Evolutionary conservation across 2,113 vertebrate genomes (phyloP), one percentile per base, ranked within the genome.

Genomic region (Lutjanus erythropterus): DNA sequence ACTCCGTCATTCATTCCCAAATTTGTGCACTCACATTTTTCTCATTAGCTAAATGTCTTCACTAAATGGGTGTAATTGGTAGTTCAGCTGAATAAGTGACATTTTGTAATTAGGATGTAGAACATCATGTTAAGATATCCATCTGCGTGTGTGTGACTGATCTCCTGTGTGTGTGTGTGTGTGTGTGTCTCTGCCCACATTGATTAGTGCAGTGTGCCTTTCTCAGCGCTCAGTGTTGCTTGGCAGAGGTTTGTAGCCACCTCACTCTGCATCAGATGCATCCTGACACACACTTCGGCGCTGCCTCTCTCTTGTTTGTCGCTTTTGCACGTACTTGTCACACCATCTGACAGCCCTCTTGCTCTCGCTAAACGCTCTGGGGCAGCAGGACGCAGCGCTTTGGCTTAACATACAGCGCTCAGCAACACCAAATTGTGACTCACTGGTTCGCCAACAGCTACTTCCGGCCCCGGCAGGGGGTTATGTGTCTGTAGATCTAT

Each of bases 91-190:
- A 87, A 79, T 75, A 78, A 78, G 68, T 84, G 56, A 62, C 74
- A 75, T 79, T 78, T 79, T 46, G 29, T 89, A 84, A 81, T 81
- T 84, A 65, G 67, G 42, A 46, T 75, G 73, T 81, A 83, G 77
- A 75, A 64, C 33, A 53, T 75, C 66, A 68, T 80, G 70, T 82
- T 52, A 56, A 47, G 59, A 75, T 61, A 69, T 81, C 47, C 4
- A 12, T 83, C 25, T 68, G 60, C 33, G 23, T 37, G 41, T 62
- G 46, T 75, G 25, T 59, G 66, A 61, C 47, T 55, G 53, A 60
- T 67, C 27, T n/a, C 10, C 5, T 68, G 14, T 19, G 59, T 27
- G 46, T 60, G 42, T 66, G 42, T 71, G 50, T 71, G 37, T 47
- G 31, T 59, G 42, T 37, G 41, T 46, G 69, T 67, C 47, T 80